Conservation (phyloP, 2,797 vertebrate species). For the Siniperca obscura region DNA sequence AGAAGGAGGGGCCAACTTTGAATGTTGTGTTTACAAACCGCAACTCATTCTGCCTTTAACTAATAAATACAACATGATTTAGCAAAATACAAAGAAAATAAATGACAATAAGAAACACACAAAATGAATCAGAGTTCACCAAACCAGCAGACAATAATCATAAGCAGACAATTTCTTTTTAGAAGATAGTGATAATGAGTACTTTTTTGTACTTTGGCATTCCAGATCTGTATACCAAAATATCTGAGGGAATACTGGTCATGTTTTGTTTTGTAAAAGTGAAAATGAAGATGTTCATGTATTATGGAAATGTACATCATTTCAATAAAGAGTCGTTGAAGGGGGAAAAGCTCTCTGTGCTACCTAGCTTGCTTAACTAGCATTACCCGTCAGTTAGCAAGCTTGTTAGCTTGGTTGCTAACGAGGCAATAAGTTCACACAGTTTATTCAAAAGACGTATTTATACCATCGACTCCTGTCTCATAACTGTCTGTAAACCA, state of each 20-base stretch:
- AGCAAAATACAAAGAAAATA: not conserved
- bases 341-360: not conserved
- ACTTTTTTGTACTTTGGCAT: not conserved
- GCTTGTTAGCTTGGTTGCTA: slow-evolving; percentile 6
- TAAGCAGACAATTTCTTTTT: not conserved
- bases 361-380: not conserved
- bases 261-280: not conserved
- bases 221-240: not conserved
- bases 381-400: not conserved
- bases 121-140: not conserved
- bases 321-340: not conserved
- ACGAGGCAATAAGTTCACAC: not conserved
- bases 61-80: too few species aligned
- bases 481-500: not conserved
- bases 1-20: too few species aligned
- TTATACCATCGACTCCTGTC: not conserved
- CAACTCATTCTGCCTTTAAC: too few species aligned
- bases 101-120: not conserved
- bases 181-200: not conserved
- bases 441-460: not conserved
- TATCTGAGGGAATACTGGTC: not conserved
- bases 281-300: not conserved
- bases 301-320: not conserved
- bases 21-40: too few species aligned
- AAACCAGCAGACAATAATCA: not conserved